Base-by-base conservation (phyloP, 2,797 vertebrate species). In the Pygocentrus nattereri region DNA sequence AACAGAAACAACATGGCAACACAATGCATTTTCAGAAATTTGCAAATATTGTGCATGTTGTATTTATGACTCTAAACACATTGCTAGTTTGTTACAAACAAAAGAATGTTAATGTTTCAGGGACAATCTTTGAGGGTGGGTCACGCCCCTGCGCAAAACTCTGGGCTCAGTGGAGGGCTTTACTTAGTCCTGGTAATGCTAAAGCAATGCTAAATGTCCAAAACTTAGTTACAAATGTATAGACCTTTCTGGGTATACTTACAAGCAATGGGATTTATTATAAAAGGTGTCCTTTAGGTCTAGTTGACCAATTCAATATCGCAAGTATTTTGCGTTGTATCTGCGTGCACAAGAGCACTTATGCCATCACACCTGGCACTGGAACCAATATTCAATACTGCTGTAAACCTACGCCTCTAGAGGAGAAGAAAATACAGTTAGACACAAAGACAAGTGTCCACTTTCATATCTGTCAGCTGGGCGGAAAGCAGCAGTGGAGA, bases 401-500 rank as follows among this genome's bases (percentile, higher is more conserved):
- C 1, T 25, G 16, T 78, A 30, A 16, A 76, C 8, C 12, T 19
- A 38, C 30, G 25, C 58, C 25, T 61, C 41, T 25, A 31, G 4
- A 21, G 25, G 18, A 50, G 44, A 0, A 52, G 49, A 79, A 49
- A 21, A 79, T 79, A 44, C 30, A 64, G 58, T 52, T 64, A 50
- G 44, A 71, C 54, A 71, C 44, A 23, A 38, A 74, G 15, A 56
- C 31, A 27, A 65, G 23, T 41, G 49, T 10, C n/a, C 62, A 65
- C 41, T 41, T 74, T 64, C 7, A 78, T 44, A 61, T 77, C 23
- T 81, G 44, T 16, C 30, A 6, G 21, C 27, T 65, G 27, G 38
- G 61, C 50, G 49, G 38, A 44, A 70, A 76, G n/a, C 58, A 71
- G 44, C 7, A 52, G 0, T 5, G 65, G 62, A 70, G 72, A 76